phyloP scores from a whole-genome alignment of 2,888 invertebrate genomes.

The Gymnoscelis rufifasciata region DNA sequence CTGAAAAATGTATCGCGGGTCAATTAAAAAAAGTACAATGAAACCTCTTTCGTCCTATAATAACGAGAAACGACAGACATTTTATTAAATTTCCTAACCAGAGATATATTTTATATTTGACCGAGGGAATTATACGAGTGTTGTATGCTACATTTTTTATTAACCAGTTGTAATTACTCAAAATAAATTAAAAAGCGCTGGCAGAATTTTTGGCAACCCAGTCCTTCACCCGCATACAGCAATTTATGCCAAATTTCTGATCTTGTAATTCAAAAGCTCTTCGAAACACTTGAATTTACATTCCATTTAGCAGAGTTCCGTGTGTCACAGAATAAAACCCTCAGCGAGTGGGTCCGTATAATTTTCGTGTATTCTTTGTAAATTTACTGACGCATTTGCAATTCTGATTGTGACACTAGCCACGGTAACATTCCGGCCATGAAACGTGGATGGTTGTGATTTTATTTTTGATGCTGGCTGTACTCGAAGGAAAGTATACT shows the following conservation, averaged over 20 bases:
- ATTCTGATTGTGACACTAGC: conserved; percentile 48
- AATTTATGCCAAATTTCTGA: conserved; percentile 3
- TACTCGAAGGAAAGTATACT: too few relatives aligned
- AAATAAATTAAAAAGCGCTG: too few relatives aligned
- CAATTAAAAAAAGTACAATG: too few relatives aligned
- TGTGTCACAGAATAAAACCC: conserved; percentile 48
- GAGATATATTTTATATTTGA: too few relatives aligned
- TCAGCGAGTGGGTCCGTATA: conserved; percentile 47
- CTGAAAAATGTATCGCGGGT: too few relatives aligned
- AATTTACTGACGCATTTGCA: conserved; percentile 62
- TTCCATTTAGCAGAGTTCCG: conserved; percentile 35
- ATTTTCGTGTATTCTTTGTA: conserved; percentile 64
- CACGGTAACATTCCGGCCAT: conserved; percentile 27
- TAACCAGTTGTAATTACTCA: too few relatives aligned
- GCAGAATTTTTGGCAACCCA: too few relatives aligned
- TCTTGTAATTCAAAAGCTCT: conserved; percentile 23
- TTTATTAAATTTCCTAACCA: too few relatives aligned
- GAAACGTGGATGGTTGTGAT: neutral
- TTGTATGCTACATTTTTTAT: too few relatives aligned
- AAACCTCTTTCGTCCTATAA: too few relatives aligned
- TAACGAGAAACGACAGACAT: too few relatives aligned
- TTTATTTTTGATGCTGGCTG: neutral
- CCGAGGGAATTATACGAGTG: too few relatives aligned
- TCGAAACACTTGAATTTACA: conserved; percentile 38
- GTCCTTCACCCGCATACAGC: neutral